These are phyloP conservation scores for Galagoides demidoff DNA, from an alignment of 2,797 vertebrate species.

Conservation along the genomic window DNA sequence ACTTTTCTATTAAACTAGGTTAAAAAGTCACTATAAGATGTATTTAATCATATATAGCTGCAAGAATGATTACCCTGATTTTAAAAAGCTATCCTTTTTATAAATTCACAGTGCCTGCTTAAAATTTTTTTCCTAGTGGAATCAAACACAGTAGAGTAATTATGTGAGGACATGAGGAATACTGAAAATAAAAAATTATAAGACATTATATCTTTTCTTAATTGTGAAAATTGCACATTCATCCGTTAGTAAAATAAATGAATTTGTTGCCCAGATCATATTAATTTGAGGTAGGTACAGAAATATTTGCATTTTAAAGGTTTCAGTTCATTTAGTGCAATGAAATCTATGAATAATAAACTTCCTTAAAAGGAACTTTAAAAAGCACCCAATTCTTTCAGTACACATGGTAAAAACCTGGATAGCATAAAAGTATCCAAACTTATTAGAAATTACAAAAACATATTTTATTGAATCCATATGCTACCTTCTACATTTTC, in stretches of 20 bases:
- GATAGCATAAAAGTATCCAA: constrained; percentile 86
- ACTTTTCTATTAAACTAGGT: neutral
- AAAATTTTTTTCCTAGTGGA: neutral
- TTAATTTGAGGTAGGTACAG: constrained; percentile 69
- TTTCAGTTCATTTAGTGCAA: constrained; percentile 81
- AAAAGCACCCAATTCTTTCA: constrained; percentile 71
- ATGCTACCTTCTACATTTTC: constrained; percentile 88
- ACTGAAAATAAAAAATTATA: neutral
- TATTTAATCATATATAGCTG: neutral
- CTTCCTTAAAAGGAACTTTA: constrained; percentile 74
- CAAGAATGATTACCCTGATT: constrained; percentile 15
- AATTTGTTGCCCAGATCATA: constrained; percentile 72
- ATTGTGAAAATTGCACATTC: constrained; percentile 52
- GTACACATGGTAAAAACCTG: constrained; percentile 88
- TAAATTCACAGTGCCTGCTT: neutral
- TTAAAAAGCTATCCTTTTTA: neutral
- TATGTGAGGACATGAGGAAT: neutral
- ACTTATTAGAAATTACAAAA: constrained; percentile 92
- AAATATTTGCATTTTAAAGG: constrained; percentile 74
- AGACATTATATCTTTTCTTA: constrained; percentile 54
- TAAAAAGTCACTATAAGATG: constrained; percentile 16
- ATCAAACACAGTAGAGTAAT: neutral
- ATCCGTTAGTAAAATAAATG: constrained; percentile 62
- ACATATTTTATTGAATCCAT: constrained; percentile 91
- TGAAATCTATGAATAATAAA: constrained; percentile 78